These are phyloP conservation scores for Rhabdophis nuchalis DNA, from an alignment of 2,797 vertebrate genomes.

Conservation along the genomic window DNA sequence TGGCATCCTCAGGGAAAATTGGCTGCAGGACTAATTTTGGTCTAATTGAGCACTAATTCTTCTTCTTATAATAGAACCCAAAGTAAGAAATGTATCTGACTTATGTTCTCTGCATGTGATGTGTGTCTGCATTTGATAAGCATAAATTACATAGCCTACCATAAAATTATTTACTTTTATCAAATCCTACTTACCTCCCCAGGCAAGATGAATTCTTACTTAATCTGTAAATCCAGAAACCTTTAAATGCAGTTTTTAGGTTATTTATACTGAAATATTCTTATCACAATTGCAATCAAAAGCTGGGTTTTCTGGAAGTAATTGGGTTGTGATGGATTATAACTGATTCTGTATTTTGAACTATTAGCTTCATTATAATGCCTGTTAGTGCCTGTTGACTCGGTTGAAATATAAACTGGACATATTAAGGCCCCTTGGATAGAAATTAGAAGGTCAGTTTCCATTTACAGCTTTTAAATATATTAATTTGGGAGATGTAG, in stretches of 20 bases:
- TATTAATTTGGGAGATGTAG: not conserved
- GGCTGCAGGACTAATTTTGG: constrained; percentile 42
- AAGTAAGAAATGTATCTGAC: constrained; percentile 29
- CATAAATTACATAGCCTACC: constrained; percentile 34
- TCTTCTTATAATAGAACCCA: constrained; percentile 31
- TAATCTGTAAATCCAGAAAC: constrained; percentile 41
- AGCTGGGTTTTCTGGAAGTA: not conserved
- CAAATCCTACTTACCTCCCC: constrained; percentile 42
- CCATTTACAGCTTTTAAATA: not conserved
- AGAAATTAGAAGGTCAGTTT: not conserved
- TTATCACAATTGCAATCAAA: not conserved
- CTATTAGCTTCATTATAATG: not conserved
- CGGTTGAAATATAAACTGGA: not conserved
- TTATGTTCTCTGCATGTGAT: constrained; percentile 41
- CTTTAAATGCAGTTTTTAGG: constrained; percentile 9
- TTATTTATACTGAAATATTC: constrained; percentile 13
- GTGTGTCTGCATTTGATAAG: constrained; percentile 53
- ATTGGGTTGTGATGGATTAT: not conserved
- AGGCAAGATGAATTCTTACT: constrained; percentile 41
- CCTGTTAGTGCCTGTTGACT: not conserved
- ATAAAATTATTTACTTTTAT: constrained; percentile 56
- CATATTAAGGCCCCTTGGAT: not conserved
- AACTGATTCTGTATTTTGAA: not conserved
- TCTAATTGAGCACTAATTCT: constrained; percentile 30
- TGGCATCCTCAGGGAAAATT: constrained; percentile 42